A percentile compares a stretch with the other conserved stretches of the same genome.
Conservation (phyloP, 2,113 vertebrate genomes). For the Rhombomys opimus region DNA sequence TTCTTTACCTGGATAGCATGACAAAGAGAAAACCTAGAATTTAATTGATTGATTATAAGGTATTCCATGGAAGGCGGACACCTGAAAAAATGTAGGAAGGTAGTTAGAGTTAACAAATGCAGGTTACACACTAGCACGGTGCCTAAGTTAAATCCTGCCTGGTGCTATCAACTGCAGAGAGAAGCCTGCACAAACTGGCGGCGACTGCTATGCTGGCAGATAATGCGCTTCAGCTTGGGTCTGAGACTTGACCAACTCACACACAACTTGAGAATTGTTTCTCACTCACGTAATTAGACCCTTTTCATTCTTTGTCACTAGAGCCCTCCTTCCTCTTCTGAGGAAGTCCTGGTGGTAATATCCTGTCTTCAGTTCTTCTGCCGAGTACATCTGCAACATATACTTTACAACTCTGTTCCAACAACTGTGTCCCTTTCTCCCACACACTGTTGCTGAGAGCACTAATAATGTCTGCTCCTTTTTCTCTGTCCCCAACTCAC, state of each 20-base stretch:
- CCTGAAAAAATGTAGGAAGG: background rate
- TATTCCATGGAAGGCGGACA: background rate
- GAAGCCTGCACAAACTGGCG: background rate
- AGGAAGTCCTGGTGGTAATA: conserved; percentile 6
- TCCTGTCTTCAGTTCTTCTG: background rate
- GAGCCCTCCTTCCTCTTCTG: background rate
- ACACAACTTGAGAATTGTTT: background rate
- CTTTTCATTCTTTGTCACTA: background rate
- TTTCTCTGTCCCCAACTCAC: background rate
- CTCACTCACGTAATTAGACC: background rate
- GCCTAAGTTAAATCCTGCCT: background rate
- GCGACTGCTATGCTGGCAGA: background rate
- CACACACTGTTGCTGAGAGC: background rate
- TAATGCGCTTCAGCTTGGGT: background rate
- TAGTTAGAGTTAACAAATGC: background rate
- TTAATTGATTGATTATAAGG: background rate
- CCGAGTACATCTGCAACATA: conserved; percentile 6
- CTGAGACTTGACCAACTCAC: background rate
- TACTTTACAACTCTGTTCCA: conserved; percentile 58
- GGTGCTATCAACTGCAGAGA: background rate
- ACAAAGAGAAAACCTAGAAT: conserved; percentile 58
- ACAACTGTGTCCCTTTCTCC: background rate
- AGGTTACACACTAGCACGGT: background rate
- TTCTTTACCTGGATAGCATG: conserved; percentile 86
- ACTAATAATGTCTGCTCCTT: background rate